Conservation (phyloP, 2,113 vertebrate genomes). For the Empidonax alnorum region DNA sequence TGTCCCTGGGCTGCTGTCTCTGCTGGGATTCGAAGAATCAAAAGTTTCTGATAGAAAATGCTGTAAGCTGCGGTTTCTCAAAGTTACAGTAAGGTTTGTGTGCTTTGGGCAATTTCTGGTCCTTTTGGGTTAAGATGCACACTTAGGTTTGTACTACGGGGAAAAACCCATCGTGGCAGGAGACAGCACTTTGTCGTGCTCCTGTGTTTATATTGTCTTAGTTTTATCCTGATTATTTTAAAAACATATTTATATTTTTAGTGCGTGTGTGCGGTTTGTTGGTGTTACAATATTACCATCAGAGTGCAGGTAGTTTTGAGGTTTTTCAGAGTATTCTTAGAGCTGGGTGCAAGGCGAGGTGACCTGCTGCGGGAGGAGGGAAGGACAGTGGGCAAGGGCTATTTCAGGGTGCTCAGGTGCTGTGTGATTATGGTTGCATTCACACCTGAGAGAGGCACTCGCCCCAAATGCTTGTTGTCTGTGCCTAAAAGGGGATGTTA, state of each 20-base stretch:
- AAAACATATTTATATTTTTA: not conserved
- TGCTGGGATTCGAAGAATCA: not conserved
- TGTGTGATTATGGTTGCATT: not conserved
- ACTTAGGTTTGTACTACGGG: not conserved
- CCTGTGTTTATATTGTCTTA: not conserved
- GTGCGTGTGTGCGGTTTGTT: too few relatives aligned
- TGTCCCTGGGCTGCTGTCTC: not conserved
- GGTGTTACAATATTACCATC: fast-evolving
- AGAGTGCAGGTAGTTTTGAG: fast-evolving
- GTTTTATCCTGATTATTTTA: not conserved
- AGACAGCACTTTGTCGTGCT: not conserved
- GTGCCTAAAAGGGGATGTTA: not conserved
- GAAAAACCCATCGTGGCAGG: not conserved
- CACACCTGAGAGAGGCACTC: fast-evolving
- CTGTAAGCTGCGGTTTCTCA: not conserved
- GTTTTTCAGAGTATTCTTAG: not conserved
- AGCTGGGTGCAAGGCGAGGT: not conserved
- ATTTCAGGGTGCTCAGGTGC: fast-evolving
- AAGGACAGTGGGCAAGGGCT: not conserved
- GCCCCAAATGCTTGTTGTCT: fast-evolving
- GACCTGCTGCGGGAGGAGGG: not conserved
- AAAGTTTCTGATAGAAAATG: not conserved
- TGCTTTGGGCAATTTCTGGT: not conserved
- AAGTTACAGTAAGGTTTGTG: not conserved
- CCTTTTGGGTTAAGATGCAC: not conserved